phyloP scores from a whole-genome alignment of 2,888 invertebrate species.

The Eupithecia abbreviata region DNA sequence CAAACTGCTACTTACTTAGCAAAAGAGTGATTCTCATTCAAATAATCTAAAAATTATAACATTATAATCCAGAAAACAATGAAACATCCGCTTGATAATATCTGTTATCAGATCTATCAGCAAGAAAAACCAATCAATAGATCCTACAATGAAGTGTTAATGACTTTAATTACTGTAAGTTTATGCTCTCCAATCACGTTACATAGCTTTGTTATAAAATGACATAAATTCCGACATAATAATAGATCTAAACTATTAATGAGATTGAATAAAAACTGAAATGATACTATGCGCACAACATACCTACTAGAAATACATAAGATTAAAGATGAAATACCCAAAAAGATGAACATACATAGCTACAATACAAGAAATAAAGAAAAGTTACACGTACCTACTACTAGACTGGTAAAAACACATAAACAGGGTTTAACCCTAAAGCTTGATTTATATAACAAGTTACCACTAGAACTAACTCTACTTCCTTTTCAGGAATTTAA shows the following conservation, averaged over 20 bases:
- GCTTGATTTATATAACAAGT: too few relatives aligned
- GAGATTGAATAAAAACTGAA: background rate
- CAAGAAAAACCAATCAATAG: slow-evolving; percentile 44
- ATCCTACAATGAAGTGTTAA: slow-evolving; percentile 49
- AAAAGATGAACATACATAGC: too few relatives aligned
- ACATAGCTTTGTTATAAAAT: slow-evolving; percentile 24
- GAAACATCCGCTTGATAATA: background rate
- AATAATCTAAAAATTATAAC: background rate
- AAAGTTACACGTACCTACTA: too few relatives aligned
- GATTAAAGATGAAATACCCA: too few relatives aligned
- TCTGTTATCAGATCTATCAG: slow-evolving; percentile 28
- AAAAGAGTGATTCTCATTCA: background rate
- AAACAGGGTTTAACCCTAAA: too few relatives aligned
- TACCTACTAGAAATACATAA: too few relatives aligned
- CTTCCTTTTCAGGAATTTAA: too few relatives aligned
- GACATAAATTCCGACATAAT: slow-evolving; percentile 15
- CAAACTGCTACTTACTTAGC: background rate
- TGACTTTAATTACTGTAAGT: slow-evolving; percentile 44
- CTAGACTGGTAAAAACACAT: too few relatives aligned
- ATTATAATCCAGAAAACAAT: background rate
- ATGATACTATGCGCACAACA: background rate
- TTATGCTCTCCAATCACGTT: slow-evolving; percentile 50
- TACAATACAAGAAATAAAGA: too few relatives aligned
- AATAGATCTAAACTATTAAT: background rate
- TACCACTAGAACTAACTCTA: too few relatives aligned